These are phyloP conservation scores for Daboia siamensis DNA, from an alignment of 2,113 vertebrate genomes.

Conservation along the genomic window DNA sequence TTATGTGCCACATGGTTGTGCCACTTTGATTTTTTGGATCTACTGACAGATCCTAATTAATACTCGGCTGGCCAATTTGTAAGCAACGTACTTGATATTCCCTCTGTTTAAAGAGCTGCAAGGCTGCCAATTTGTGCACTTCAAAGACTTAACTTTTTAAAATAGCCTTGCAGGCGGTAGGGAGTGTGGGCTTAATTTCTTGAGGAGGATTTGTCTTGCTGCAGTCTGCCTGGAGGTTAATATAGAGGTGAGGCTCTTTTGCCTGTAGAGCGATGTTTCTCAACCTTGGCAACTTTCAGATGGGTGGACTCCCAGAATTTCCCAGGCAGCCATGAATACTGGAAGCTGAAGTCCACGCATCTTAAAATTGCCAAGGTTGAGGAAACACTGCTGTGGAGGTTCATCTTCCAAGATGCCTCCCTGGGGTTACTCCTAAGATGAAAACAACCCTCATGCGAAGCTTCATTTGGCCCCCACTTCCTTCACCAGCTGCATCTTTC, in stretches of 20 bases:
- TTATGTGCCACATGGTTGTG: background rate
- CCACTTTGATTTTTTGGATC: background rate
- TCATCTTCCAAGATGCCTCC: background rate
- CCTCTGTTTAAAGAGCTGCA: background rate
- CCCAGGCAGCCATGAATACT: background rate
- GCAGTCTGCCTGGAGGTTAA: background rate
- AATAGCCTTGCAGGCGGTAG: background rate
- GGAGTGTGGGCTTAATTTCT: background rate
- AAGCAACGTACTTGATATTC: background rate
- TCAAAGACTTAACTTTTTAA: background rate
- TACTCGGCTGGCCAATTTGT: background rate
- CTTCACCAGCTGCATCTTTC: background rate
- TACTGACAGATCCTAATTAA: background rate
- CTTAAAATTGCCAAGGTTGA: background rate
- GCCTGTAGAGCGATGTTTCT: background rate
- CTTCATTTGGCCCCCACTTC: background rate
- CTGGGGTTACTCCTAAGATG: background rate
- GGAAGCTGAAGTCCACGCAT: background rate
- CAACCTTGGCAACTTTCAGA: background rate
- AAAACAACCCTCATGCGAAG: background rate
- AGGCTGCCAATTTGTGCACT: background rate
- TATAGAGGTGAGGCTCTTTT: background rate
- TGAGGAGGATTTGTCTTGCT: background rate
- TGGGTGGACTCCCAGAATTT: background rate
- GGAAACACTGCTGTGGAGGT: background rate